A percentile compares a stretch with the other conserved stretches of the same genome.
Conservation (phyloP, 2,888 invertebrate species). For the Macrophya annulata region DNA sequence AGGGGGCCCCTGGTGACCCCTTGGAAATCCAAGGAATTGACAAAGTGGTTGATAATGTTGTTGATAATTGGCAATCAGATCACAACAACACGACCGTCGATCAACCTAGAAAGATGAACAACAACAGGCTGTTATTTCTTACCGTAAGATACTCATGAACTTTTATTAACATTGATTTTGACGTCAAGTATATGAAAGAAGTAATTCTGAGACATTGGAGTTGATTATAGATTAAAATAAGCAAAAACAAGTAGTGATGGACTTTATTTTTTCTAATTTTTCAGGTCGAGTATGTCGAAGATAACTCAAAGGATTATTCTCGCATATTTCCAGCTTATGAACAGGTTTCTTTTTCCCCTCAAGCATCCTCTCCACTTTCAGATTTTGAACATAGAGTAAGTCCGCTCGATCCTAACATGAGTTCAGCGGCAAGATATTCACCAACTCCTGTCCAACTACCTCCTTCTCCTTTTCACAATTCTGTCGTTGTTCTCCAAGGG, state of each 20-base stretch:
- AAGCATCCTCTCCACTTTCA: conserved; percentile 75
- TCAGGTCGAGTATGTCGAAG: conserved; percentile 77
- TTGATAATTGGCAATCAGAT: conserved; percentile 70
- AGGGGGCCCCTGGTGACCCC: conserved; percentile 77
- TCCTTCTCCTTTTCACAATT: conserved; percentile 75
- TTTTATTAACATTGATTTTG: not conserved
- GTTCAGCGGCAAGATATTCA: conserved; percentile 84
- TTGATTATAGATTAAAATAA: not conserved
- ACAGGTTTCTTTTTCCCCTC: conserved; percentile 75
- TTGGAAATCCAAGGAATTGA: conserved; percentile 73
- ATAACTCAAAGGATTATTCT: conserved; percentile 74
- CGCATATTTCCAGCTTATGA: conserved; percentile 76
- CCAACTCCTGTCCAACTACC: conserved; percentile 79
- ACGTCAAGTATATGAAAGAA: not conserved
- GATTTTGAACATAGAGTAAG: conserved; percentile 78
- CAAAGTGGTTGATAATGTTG: conserved; percentile 68
- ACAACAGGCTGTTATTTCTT: conserved; percentile 74
- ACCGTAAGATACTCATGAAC: conserved; percentile 70
- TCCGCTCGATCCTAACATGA: conserved; percentile 80
- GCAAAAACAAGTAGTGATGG: not conserved
- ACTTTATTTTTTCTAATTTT: conserved; percentile 5
- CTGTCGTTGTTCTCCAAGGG: conserved; percentile 75
- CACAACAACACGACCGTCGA: conserved; percentile 68
- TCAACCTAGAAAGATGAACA: conserved; percentile 72
- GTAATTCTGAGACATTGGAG: no score